These are phyloP conservation scores for Oedothorax gibbosus DNA, from an alignment of 1,140 invertebrate genomes.

Conservation along the genomic window DNA sequence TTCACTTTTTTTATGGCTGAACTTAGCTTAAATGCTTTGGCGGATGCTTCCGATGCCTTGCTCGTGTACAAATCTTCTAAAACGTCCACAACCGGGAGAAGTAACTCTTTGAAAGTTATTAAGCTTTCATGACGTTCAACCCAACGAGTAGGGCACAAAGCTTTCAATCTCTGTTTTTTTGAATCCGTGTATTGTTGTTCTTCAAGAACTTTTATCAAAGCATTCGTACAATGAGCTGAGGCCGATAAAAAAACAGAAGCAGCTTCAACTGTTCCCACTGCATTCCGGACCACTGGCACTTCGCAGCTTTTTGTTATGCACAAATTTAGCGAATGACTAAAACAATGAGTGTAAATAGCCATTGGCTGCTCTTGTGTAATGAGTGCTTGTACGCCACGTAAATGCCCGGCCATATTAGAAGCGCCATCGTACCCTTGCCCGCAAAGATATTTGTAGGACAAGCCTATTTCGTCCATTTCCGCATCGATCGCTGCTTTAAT, in stretches of 20 bases:
- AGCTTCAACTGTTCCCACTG: neutral
- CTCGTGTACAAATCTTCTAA: neutral
- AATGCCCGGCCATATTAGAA: neutral
- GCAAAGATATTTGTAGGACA: neutral
- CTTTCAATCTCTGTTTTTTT: neutral
- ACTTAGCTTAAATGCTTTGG: neutral
- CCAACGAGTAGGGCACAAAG: neutral
- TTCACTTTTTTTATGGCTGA: neutral
- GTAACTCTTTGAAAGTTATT: neutral
- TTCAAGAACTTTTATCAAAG: neutral
- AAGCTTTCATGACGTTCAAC: neutral
- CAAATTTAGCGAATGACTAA: neutral
- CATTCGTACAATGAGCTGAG: neutral
- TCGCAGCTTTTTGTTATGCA: conserved; percentile 1
- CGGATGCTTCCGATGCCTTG: neutral
- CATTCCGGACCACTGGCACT: neutral
- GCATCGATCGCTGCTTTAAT: neutral
- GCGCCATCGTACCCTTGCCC: neutral
- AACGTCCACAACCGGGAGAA: neutral
- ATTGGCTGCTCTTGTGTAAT: neutral
- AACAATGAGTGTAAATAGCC: neutral
- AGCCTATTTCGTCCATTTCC: neutral
- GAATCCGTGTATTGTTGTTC: neutral
- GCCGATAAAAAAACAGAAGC: neutral
- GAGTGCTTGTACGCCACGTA: neutral